Conservation (phyloP, 64 coral and sea anemone genomes). For the Actinia equina region DNA sequence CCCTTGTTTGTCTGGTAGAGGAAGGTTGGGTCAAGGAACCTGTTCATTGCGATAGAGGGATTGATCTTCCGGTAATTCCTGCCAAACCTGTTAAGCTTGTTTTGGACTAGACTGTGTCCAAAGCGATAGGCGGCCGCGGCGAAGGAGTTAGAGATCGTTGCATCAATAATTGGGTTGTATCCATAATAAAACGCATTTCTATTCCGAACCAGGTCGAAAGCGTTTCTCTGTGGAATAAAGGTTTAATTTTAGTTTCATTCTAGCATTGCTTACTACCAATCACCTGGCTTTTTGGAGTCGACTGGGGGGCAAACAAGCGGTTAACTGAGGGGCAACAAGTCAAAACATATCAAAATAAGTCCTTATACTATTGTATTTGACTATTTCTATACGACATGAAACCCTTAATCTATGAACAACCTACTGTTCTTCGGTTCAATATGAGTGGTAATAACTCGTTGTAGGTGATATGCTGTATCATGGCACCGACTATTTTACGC, state of each 20-base stretch:
- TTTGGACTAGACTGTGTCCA: constrained; percentile 60
- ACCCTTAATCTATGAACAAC: neutral
- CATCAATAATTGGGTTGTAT: neutral
- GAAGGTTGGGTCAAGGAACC: constrained; percentile 20
- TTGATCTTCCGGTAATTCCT: neutral
- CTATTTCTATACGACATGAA: too few relatives aligned
- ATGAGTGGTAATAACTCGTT: constrained; percentile 68
- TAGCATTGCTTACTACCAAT: neutral
- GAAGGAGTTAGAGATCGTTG: constrained; percentile 38
- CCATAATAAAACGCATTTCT: neutral
- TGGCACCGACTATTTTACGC: constrained; percentile 58
- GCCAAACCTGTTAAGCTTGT: neutral
- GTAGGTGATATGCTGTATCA: constrained; percentile 53
- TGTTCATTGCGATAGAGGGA: neutral
- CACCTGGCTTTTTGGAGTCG: too few relatives aligned
- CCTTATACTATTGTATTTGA: too few relatives aligned
- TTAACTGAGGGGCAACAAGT: too few relatives aligned
- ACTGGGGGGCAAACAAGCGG: too few relatives aligned
- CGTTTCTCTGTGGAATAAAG: neutral
- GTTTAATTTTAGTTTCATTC: neutral
- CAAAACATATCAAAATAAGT: too few relatives aligned
- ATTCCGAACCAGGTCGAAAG: neutral
- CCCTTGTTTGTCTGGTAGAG: constrained; percentile 12
- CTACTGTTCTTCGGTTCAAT: constrained; percentile 27
- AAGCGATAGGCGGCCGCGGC: constrained; percentile 60